These are phyloP conservation scores for Meda fulgida DNA, from an alignment of 2,797 vertebrate genomes.

Conservation along the genomic window DNA sequence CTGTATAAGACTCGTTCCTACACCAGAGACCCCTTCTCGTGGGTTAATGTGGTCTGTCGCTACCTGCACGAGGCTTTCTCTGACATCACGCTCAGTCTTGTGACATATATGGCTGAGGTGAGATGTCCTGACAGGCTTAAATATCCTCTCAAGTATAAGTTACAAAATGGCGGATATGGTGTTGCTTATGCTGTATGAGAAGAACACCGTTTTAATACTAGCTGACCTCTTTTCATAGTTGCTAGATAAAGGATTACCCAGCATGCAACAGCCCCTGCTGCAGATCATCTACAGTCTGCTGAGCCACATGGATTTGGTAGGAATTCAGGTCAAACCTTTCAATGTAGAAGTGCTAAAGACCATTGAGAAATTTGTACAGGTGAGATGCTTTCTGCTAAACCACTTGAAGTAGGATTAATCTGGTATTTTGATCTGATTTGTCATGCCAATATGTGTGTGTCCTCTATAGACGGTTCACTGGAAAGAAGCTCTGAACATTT, in stretches of 20 bases:
- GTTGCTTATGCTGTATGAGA: neutral
- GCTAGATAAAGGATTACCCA: conserved; percentile 94
- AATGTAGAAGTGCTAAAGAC: conserved; percentile 95
- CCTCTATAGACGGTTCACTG: conserved; percentile 89
- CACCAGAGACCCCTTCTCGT: conserved; percentile 93
- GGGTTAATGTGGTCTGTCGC: conserved; percentile 97
- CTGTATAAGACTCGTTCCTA: conserved; percentile 98
- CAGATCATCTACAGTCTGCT: conserved; percentile 98
- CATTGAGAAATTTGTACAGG: conserved; percentile 98
- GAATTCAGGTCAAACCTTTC: conserved; percentile 93
- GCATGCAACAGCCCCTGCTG: conserved; percentile 94
- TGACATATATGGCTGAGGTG: conserved; percentile 97
- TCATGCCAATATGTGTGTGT: conserved; percentile 17
- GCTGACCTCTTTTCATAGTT: conserved; percentile 74
- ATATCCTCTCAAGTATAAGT: neutral
- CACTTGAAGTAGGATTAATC: neutral
- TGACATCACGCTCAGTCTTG: conserved; percentile 94
- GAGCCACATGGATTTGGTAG: conserved; percentile 94
- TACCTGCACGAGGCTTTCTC: conserved; percentile 96
- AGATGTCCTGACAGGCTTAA: conserved; percentile 43
- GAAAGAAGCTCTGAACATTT: conserved; percentile 95
- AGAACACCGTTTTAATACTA: neutral
- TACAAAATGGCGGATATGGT: neutral
- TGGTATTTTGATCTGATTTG: conserved; percentile 19
- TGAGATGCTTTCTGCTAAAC: conserved; percentile 61